phyloP scores from a whole-genome alignment of 1,140 invertebrate species.

The Oryctes rhinoceros region DNA sequence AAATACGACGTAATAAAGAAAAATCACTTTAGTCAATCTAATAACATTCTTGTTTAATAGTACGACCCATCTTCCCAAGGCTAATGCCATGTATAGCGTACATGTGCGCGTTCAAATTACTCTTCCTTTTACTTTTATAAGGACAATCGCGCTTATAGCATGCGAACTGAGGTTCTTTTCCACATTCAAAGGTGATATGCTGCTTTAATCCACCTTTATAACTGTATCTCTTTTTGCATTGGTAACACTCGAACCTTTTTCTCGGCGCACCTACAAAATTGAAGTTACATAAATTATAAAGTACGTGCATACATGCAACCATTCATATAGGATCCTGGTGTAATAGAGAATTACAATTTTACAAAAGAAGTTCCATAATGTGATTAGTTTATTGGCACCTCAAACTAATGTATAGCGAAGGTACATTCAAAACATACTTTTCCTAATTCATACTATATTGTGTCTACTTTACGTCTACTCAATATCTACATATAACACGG shows the following conservation, averaged over 20 bases:
- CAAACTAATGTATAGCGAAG: too few species aligned
- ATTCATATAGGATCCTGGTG: background rate
- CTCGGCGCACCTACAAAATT: constrained; percentile 7
- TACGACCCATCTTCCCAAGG: background rate
- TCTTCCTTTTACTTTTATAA: constrained; percentile 58
- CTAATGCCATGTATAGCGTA: background rate
- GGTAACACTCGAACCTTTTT: constrained; percentile 38
- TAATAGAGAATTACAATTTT: too few species aligned
- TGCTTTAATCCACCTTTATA: constrained; percentile 62
- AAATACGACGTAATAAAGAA: too few species aligned
- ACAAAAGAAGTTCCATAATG: too few species aligned
- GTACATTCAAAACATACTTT: too few species aligned
- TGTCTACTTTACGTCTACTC: too few species aligned
- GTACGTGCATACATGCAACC: background rate
- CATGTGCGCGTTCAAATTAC: constrained; percentile 45
- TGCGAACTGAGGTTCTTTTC: constrained; percentile 57
- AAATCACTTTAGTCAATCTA: background rate
- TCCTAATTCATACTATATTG: too few species aligned
- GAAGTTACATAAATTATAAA: background rate
- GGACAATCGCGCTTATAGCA: constrained; percentile 60
- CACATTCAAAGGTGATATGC: constrained; percentile 56
- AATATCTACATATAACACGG: too few species aligned
- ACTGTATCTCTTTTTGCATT: constrained; percentile 68
- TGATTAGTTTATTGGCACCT: too few species aligned
- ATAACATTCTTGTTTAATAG: background rate